Conservation (phyloP, 2,797 vertebrate species). For the Takifugu rubripes region DNA sequence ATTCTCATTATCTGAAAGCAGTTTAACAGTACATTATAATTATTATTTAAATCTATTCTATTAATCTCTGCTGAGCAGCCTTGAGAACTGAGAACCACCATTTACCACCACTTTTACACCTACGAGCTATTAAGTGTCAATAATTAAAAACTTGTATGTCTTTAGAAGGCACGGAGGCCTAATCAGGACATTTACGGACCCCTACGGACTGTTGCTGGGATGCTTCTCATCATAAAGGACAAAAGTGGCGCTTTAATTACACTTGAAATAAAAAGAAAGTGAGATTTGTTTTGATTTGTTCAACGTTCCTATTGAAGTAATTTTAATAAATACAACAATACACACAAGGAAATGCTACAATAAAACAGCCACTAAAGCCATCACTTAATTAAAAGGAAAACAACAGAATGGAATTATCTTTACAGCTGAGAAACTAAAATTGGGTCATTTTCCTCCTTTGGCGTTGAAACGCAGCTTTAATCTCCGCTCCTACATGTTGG, state of each 20-base stretch:
- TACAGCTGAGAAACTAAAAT: slow-evolving; percentile 49
- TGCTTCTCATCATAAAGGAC: too few relatives aligned
- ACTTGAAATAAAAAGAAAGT: too few relatives aligned
- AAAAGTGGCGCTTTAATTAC: too few relatives aligned
- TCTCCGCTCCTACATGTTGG: slow-evolving; percentile 41
- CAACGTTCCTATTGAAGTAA: too few relatives aligned
- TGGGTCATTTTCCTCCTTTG: slow-evolving; percentile 54
- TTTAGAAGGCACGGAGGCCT: not conserved
- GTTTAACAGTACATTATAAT: not conserved
- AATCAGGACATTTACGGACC: too few relatives aligned
- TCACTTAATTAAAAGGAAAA: slow-evolving; percentile 33
- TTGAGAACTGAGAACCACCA: not conserved
- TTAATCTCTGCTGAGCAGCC: not conserved
- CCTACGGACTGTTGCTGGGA: too few relatives aligned
- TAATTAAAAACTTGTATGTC: not conserved
- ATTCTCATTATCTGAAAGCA: not conserved
- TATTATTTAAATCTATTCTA: not conserved
- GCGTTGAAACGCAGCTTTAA: slow-evolving; percentile 50
- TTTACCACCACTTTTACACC: not conserved
- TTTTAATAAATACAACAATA: not conserved
- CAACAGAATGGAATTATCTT: slow-evolving; percentile 41
- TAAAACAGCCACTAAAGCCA: slow-evolving; percentile 30
- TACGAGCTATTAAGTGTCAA: not conserved
- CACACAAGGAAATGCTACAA: slow-evolving; percentile 10
- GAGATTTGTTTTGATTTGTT: too few relatives aligned